Conservation (phyloP, 2,888 invertebrate genomes). For the Epinotia bilunana region DNA sequence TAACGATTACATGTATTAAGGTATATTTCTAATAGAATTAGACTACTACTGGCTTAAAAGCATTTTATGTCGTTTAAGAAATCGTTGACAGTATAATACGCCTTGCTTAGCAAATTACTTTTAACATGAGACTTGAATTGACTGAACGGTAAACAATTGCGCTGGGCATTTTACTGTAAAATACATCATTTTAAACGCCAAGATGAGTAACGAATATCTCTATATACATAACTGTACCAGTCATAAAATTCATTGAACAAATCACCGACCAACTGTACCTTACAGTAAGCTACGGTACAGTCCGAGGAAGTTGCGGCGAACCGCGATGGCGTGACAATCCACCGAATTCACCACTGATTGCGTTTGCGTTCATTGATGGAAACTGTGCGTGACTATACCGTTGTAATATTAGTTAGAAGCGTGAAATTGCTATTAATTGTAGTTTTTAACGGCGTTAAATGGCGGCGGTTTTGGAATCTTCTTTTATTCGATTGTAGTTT, state of each 20-base stretch:
- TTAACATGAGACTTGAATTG: too few species aligned
- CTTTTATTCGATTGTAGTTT: background rate
- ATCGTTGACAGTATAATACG: too few species aligned
- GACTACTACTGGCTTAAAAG: too few species aligned
- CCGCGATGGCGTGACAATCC: conserved; percentile 48
- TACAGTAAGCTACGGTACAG: conserved; percentile 46
- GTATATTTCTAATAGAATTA: too few species aligned
- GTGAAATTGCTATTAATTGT: conserved; percentile 17
- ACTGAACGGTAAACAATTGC: too few species aligned
- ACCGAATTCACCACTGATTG: conserved; percentile 44
- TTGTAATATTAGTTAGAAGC: conserved; percentile 2
- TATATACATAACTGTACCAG: background rate
- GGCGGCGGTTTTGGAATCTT: background rate
- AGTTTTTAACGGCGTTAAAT: background rate
- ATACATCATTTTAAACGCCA: too few species aligned
- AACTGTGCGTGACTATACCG: conserved; percentile 20
- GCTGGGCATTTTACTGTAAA: too few species aligned
- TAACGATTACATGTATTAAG: too few species aligned
- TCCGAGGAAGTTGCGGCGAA: conserved; percentile 60
- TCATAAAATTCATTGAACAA: conserved; percentile 2
- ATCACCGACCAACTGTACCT: conserved; percentile 4
- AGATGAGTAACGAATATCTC: background rate
- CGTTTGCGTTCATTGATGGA: conserved; percentile 10
- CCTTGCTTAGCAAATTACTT: too few species aligned
- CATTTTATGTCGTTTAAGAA: too few species aligned